phyloP scores from a whole-genome alignment of 2,797 vertebrate genomes.

The Sphenodon punctatus region DNA sequence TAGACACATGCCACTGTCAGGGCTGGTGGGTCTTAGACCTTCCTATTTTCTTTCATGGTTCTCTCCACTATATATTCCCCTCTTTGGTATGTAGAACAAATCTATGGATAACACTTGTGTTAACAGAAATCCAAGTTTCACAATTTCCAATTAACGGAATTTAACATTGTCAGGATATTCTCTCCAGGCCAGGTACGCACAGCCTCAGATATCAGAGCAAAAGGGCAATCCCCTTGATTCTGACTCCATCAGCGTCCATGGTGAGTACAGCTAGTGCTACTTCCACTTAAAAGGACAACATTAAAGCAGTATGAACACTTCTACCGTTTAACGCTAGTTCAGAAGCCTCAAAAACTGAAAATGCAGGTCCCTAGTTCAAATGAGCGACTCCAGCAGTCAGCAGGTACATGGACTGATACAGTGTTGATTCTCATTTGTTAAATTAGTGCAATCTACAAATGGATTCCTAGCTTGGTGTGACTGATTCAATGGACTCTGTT shows the following conservation, averaged over 20 bases:
- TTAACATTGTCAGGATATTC: not conserved
- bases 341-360: constrained; percentile 36
- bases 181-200: not conserved
- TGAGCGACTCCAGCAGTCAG: constrained; percentile 58
- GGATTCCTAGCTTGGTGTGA: constrained; percentile 41
- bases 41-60: not conserved
- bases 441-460: constrained; percentile 77
- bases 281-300: constrained; percentile 13
- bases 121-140: not conserved
- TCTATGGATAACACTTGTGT: constrained; percentile 13
- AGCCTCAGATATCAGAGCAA: accelerated
- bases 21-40: accelerated
- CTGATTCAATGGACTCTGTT: constrained; percentile 19
- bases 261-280: not conserved
- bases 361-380: constrained; percentile 36
- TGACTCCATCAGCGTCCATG: accelerated
- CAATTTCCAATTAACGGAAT: not conserved
- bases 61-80: not conserved
- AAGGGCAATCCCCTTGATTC: not conserved
- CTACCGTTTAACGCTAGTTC: not conserved
- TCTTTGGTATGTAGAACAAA: constrained; percentile 65
- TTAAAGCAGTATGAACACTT: constrained; percentile 26
- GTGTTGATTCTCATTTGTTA: constrained; percentile 53
- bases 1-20: not conserved
- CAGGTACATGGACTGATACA: constrained; percentile 53